Evolutionary conservation across 2,113 vertebrate species (phyloP).

Genomic region (Dinomys branickii): DNA sequence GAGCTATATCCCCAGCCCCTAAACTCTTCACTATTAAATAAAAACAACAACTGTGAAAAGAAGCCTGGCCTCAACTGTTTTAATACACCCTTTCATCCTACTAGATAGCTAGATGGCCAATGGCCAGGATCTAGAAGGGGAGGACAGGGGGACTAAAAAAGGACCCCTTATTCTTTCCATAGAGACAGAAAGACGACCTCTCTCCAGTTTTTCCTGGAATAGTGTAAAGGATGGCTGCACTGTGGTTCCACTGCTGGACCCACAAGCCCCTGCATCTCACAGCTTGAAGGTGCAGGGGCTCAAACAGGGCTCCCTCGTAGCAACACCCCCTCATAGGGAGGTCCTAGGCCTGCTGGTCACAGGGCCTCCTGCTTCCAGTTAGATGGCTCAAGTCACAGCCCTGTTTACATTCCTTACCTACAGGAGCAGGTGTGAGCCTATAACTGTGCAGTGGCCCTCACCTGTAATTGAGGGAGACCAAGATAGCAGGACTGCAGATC

Average conservation of each 20-base stretch:
- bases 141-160: neutral
- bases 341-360: neutral
- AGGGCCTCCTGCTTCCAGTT: neutral
- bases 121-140: neutral
- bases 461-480: neutral
- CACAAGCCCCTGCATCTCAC: neutral
- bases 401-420: slow-evolving; percentile 4
- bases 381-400: neutral
- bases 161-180: neutral
- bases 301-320: neutral
- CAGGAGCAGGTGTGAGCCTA: neutral
- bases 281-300: neutral
- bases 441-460: neutral
- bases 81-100: neutral
- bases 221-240: neutral
- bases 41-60: neutral
- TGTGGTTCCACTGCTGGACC: neutral
- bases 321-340: neutral
- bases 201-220: neutral
- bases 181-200: neutral
- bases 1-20: no score
- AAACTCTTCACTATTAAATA: neutral
- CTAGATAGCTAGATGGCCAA: neutral
- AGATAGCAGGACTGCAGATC: neutral
- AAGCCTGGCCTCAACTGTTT: neutral